Evolutionary conservation across 2,113 vertebrate species (phyloP).

Genomic region (Petroica traversi): DNA sequence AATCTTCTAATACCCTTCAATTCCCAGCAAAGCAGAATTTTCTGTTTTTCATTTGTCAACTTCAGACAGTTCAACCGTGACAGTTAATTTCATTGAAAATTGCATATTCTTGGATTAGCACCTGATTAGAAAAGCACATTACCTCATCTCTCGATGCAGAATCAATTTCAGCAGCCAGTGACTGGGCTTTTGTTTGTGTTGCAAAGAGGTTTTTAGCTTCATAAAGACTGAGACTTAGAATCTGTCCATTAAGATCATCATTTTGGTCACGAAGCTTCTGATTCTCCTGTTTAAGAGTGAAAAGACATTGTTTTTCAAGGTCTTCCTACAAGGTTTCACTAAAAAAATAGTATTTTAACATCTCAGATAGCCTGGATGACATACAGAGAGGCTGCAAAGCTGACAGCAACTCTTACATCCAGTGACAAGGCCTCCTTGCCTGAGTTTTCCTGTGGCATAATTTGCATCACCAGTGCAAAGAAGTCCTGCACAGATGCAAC

Average conservation of each 20-base stretch:
- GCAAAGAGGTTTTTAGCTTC: slow-evolving; percentile 97
- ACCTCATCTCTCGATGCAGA: slow-evolving; percentile 96
- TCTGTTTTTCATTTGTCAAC: background rate
- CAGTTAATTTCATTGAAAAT: background rate
- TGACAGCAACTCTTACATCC: background rate
- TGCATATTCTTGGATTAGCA: background rate
- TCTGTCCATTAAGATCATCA: slow-evolving; percentile 94
- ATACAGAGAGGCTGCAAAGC: background rate
- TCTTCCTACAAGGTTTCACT: background rate
- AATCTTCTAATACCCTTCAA: background rate
- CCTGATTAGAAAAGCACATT: background rate
- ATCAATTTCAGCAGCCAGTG: slow-evolving; percentile 94
- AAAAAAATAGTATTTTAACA: background rate
- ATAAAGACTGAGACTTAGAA: slow-evolving; percentile 93
- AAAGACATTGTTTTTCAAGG: background rate
- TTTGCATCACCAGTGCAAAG: background rate
- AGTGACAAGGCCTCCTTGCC: background rate
- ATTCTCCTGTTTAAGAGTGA: slow-evolving; percentile 82
- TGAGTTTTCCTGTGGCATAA: background rate
- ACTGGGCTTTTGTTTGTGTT: slow-evolving; percentile 96
- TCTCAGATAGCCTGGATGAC: background rate
- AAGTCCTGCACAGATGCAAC: background rate
- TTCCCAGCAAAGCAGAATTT: background rate
- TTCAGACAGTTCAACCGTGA: background rate
- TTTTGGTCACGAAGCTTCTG: slow-evolving; percentile 95